These are phyloP conservation scores for Myiagra hebetior DNA, from an alignment of 2,113 vertebrate genomes.

Conservation along the genomic window DNA sequence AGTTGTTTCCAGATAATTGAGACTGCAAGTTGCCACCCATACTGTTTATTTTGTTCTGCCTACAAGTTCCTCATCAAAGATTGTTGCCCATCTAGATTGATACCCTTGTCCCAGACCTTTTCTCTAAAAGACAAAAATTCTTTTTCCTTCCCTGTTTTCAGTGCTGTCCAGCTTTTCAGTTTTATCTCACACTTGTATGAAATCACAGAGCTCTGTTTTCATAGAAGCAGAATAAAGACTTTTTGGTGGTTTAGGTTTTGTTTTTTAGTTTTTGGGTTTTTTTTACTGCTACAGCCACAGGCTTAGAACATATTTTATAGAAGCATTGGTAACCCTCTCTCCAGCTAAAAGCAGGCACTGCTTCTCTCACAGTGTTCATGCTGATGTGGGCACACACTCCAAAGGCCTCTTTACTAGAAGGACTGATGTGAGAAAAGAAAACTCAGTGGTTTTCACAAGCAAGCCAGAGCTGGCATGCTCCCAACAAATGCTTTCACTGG, in stretches of 20 bases:
- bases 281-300: not conserved
- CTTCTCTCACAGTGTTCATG: not conserved
- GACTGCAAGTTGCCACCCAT: not conserved
- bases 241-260: not conserved
- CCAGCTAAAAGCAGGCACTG: not conserved
- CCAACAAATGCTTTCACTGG: conserved; percentile 6
- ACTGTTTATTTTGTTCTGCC: not conserved
- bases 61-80: not conserved
- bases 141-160: not conserved
- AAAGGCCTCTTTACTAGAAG: conserved; percentile 28
- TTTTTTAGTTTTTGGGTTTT: not conserved
- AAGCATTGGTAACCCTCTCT: not conserved
- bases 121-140: not conserved
- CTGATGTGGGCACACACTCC: not conserved
- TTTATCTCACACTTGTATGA: not conserved
- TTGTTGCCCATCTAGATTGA: not conserved
- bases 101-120: not conserved
- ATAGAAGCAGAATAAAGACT: not conserved
- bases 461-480: not conserved
- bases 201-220: not conserved
- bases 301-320: not conserved
- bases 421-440: conserved; percentile 7
- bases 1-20: not conserved
- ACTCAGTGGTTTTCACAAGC: not conserved
- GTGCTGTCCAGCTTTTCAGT: not conserved